Percentiles rank a stretch among this genome's conserved stretches.
phyloP scores from a whole-genome alignment of 2,113 vertebrate species.

The Brienomyrus longianalis region DNA sequence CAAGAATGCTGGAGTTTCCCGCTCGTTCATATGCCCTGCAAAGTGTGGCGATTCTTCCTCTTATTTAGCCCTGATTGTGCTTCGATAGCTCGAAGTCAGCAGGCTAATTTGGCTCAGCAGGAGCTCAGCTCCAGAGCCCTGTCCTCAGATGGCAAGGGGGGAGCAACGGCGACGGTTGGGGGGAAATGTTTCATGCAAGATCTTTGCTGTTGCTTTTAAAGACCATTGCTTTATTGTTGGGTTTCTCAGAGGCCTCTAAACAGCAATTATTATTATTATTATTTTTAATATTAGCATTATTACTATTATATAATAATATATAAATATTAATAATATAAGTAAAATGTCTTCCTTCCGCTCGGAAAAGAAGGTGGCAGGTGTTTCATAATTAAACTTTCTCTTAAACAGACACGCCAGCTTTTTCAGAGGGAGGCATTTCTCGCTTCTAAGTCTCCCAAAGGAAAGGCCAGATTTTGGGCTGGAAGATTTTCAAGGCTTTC shows the following conservation, averaged over 20 bases:
- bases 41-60: neutral
- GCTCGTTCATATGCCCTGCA: neutral
- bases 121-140: neutral
- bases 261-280: neutral
- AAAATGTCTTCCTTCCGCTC: neutral
- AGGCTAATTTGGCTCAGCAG: neutral
- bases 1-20: neutral
- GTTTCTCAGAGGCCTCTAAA: neutral
- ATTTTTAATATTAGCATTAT: neutral
- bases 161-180: neutral
- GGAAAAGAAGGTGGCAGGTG: neutral
- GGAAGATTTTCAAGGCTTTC: neutral
- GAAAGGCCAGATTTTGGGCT: neutral
- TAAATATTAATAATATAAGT: neutral
- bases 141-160: neutral
- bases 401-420: neutral
- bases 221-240: neutral
- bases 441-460: neutral
- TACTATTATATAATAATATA: neutral
- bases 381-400: constrained; percentile 6
- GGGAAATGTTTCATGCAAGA: neutral
- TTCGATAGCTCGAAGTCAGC: neutral
- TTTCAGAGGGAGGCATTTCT: neutral
- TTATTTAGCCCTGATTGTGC: neutral
- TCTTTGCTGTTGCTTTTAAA: neutral